Percentiles rank a stretch among this genome's conserved stretches.
These are phyloP conservation scores for Urophycis tenuis DNA, from an alignment of 2,797 vertebrate species.

Conservation along the genomic window DNA sequence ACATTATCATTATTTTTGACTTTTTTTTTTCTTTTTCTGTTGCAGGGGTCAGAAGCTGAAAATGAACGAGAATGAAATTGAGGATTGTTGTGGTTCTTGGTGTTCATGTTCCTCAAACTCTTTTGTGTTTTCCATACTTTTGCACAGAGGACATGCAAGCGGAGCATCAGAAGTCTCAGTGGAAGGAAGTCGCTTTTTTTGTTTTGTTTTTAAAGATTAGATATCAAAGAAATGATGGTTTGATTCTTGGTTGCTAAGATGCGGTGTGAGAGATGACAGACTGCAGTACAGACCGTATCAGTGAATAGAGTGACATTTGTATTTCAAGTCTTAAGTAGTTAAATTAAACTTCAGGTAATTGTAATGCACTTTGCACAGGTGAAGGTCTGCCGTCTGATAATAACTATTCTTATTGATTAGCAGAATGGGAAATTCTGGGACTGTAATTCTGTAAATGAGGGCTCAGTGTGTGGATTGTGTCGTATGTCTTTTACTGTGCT, in stretches of 20 bases:
- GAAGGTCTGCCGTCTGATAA: constrained; percentile 35
- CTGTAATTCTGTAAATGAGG: constrained; percentile 15
- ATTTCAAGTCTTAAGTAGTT: constrained; percentile 4
- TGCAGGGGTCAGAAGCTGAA: neutral
- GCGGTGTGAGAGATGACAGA: neutral
- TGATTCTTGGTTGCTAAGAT: neutral
- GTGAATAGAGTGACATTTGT: neutral
- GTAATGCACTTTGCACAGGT: constrained; percentile 56
- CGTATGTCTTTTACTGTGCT: neutral
- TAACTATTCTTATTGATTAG: constrained; percentile 22
- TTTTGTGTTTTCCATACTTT: neutral
- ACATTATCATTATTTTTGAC: neutral
- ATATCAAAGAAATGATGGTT: neutral
- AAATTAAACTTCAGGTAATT: constrained; percentile 29
- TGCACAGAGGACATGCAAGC: neutral
- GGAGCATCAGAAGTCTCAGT: neutral
- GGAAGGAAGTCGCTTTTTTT: neutral
- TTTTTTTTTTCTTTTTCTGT: neutral
- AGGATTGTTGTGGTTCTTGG: neutral
- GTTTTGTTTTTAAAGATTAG: neutral
- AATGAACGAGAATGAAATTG: neutral
- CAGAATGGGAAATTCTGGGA: neutral
- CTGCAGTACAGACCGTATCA: neutral
- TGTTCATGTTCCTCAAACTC: neutral
- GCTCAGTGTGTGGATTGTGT: constrained; percentile 34